These are phyloP conservation scores for Rhynchopsitta pachyrhyncha DNA, from an alignment of 2,113 vertebrate genomes.

Conservation along the genomic window DNA sequence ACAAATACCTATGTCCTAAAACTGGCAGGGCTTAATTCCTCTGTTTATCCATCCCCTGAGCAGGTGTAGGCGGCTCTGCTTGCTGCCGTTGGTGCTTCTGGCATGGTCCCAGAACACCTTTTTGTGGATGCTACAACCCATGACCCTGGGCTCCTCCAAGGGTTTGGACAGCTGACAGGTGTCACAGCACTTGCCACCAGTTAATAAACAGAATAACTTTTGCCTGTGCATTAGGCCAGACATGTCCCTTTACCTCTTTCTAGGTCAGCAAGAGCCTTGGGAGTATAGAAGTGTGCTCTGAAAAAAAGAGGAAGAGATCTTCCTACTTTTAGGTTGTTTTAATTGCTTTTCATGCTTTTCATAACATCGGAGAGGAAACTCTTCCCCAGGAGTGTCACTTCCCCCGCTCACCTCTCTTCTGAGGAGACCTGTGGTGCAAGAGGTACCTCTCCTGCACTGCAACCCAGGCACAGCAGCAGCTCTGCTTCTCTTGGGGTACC, in stretches of 20 bases:
- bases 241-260: neutral
- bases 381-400: neutral
- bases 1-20: neutral
- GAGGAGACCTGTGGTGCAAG: neutral
- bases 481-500: neutral
- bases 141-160: neutral
- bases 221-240: neutral
- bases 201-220: neutral
- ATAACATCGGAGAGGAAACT: neutral
- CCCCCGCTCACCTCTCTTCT: neutral
- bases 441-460: neutral
- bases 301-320: neutral
- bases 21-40: neutral
- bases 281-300: neutral
- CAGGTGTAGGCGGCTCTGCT: fast-evolving
- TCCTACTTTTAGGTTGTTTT: neutral
- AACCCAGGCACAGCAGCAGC: neutral
- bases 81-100: neutral
- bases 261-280: neutral
- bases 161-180: neutral
- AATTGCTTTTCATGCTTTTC: neutral
- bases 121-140: neutral
- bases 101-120: fast-evolving
- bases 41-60: fast-evolving
- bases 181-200: fast-evolving